Conservation (phyloP, 2,797 vertebrate species). For the Crenichthys baileyi region DNA sequence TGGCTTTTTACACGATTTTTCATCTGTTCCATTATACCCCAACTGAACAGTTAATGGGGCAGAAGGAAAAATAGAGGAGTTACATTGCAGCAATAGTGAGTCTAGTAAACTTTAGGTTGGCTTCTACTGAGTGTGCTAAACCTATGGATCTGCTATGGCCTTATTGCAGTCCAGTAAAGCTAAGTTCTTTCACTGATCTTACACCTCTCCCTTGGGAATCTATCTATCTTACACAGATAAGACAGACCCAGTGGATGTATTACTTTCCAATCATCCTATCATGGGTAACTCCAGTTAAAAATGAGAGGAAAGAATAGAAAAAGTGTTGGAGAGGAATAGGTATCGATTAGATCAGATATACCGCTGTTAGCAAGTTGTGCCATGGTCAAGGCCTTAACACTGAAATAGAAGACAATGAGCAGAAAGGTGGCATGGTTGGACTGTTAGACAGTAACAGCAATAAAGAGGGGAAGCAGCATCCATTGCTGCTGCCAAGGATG, state of each 20-base stretch:
- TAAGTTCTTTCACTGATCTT: conserved; percentile 51
- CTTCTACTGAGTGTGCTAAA: conserved; percentile 40
- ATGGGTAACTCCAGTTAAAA: conserved; percentile 50
- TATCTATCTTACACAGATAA: conserved; percentile 60
- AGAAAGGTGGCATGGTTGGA: conserved; percentile 41
- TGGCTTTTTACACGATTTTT: conserved; percentile 23
- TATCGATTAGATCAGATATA: conserved; percentile 71
- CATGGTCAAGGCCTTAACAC: conserved; percentile 58
- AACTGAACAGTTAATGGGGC: conserved; percentile 25
- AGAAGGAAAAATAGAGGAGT: conserved; percentile 16
- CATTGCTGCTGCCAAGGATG: conserved; percentile 13
- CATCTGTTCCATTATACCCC: conserved; percentile 35
- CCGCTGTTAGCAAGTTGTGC: conserved; percentile 50
- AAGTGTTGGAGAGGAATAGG: conserved; percentile 57
- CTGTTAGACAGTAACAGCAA: conserved; percentile 48
- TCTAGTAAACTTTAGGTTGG: conserved; percentile 38
- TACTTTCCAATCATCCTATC: conserved; percentile 70
- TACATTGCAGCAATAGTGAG: conserved; percentile 12
- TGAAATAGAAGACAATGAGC: conserved; percentile 40
- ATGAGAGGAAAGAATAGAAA: conserved; percentile 43
- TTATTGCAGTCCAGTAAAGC: conserved; percentile 52
- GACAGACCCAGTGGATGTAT: conserved; percentile 59
- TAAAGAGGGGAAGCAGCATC: conserved; percentile 10
- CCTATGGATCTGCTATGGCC: conserved; percentile 63
- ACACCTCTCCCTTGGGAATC: conserved; percentile 38